Evolutionary conservation across 2,797 vertebrate genomes (phyloP).

Genomic region (Micropoecilia bifurca): DNA sequence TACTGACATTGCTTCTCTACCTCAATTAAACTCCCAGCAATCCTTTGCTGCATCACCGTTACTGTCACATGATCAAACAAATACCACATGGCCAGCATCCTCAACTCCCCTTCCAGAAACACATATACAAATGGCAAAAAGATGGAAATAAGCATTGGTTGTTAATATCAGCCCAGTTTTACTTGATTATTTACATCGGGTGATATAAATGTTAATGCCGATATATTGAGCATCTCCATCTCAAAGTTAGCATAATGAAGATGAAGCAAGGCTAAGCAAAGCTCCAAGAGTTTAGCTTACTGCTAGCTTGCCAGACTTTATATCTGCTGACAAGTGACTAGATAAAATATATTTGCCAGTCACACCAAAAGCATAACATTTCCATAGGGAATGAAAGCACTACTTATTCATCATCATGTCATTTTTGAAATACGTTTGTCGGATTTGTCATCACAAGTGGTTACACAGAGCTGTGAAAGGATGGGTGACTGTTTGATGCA

Average conservation of each 20-base stretch:
- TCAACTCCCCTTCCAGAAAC: background rate
- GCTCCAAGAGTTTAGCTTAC: background rate
- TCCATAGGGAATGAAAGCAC: background rate
- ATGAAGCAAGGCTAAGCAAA: background rate
- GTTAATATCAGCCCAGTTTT: background rate
- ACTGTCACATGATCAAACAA: background rate
- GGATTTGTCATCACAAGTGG: background rate
- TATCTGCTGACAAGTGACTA: background rate
- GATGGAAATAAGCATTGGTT: background rate
- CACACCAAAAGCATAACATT: background rate
- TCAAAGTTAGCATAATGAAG: background rate
- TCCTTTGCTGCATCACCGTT: background rate
- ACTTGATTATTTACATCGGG: background rate
- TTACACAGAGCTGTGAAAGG: background rate
- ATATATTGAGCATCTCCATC: background rate
- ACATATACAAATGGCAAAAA: background rate
- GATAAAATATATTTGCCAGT: background rate
- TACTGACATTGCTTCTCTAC: background rate
- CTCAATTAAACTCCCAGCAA: background rate
- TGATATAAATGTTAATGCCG: background rate
- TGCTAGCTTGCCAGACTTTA: background rate
- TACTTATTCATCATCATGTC: background rate
- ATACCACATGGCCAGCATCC: background rate
- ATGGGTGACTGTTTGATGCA: background rate
- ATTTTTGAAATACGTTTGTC: background rate